Evolutionary conservation across 1,140 invertebrate genomes (phyloP).

Genomic region (Cryptotermes secundus): DNA sequence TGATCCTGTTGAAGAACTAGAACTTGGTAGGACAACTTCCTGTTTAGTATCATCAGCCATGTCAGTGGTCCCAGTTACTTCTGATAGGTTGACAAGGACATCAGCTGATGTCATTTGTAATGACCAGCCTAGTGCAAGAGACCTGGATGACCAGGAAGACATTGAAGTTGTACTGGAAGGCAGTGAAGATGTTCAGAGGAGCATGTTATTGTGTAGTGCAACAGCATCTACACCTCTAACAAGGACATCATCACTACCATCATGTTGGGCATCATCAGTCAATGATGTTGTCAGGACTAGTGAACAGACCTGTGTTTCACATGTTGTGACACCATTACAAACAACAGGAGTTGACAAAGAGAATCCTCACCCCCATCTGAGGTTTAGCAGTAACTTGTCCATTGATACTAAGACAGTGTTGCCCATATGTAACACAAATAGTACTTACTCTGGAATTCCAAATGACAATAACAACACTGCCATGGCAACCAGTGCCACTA

Average conservation of each 20-base stretch:
- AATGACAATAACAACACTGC: background rate
- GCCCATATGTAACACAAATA: background rate
- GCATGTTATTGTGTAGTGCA: constrained; percentile 21
- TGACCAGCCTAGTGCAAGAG: background rate
- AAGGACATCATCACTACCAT: background rate
- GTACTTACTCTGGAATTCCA: background rate
- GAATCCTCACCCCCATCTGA: background rate
- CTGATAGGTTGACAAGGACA: background rate
- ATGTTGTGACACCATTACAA: background rate
- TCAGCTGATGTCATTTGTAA: background rate
- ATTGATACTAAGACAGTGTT: no score
- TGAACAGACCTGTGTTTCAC: background rate
- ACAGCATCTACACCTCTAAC: background rate
- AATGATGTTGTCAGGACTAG: background rate
- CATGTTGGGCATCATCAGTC: background rate
- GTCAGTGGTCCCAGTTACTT: background rate
- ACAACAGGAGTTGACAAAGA: background rate
- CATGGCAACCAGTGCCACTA: background rate
- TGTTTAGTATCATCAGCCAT: background rate
- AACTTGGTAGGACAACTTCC: background rate
- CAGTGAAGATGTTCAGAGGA: constrained; percentile 26
- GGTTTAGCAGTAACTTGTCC: background rate
- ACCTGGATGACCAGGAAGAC: constrained; percentile 22
- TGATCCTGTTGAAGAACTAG: background rate
- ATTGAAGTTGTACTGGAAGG: constrained; percentile 25